A percentile compares a stretch with the other conserved stretches of the same genome.
Conservation (phyloP, 2,113 vertebrate species). For the Fregetta grallaria region DNA sequence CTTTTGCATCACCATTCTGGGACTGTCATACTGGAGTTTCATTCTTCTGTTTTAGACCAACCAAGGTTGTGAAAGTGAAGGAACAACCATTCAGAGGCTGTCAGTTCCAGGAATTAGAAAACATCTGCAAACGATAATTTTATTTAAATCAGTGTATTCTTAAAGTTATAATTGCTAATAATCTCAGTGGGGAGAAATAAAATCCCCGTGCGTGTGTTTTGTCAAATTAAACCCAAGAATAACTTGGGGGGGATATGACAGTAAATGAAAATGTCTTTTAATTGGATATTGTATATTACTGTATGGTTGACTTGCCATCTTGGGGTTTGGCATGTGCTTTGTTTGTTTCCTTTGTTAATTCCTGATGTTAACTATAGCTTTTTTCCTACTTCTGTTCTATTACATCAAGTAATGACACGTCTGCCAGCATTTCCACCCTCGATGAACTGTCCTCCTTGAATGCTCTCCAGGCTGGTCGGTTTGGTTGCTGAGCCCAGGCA, state of each 20-base stretch:
- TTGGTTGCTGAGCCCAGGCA: not conserved
- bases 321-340: not conserved
- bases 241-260: not conserved
- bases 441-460: not conserved
- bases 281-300: not conserved
- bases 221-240: not conserved
- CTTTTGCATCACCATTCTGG: not conserved
- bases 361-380: not conserved
- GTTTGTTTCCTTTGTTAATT: not conserved
- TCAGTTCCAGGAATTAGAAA: not conserved
- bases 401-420: not conserved
- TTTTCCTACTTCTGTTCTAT: not conserved
- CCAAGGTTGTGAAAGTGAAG: not conserved
- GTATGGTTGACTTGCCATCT: not conserved
- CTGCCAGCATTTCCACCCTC: not conserved
- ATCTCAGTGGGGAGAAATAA: not conserved
- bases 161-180: not conserved
- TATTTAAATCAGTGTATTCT: not conserved
- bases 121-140: not conserved
- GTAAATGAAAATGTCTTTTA: conserved; percentile 14
- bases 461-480: not conserved
- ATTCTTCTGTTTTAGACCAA: not conserved
- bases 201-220: not conserved
- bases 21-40: not conserved
- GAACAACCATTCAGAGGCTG: not conserved